Percentiles rank a stretch among this genome's conserved stretches.
These are phyloP conservation scores for Caerostris darwini DNA, from an alignment of 1,140 invertebrate genomes.

Conservation along the genomic window DNA sequence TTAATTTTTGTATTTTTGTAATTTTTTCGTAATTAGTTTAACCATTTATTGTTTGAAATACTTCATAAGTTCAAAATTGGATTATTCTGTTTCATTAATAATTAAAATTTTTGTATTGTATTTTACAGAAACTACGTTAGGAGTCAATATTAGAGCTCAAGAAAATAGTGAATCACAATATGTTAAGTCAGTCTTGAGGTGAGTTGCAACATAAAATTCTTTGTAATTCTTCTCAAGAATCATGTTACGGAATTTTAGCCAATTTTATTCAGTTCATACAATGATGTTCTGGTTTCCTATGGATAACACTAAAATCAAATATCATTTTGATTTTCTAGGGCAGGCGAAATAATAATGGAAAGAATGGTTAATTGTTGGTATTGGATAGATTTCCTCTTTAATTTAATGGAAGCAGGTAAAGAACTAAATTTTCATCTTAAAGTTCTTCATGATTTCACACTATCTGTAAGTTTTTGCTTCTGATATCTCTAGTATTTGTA, in stretches of 20 bases:
- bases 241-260: too few species aligned
- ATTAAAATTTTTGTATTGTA: background rate
- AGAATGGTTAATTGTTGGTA: slow-evolving; percentile 77
- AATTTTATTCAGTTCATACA: too few species aligned
- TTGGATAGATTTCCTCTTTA: slow-evolving; percentile 78
- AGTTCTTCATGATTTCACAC: slow-evolving; percentile 92
- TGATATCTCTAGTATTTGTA: too few species aligned
- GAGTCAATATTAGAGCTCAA: slow-evolving; percentile 87
- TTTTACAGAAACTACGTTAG: slow-evolving; percentile 90
- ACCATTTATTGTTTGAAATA: background rate
- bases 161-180: slow-evolving; percentile 87
- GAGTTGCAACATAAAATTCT: too few species aligned
- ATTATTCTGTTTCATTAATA: background rate
- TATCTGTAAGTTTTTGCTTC: slow-evolving; percentile 80
- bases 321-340: background rate
- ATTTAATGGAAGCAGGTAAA: slow-evolving; percentile 68
- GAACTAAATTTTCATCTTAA: slow-evolving; percentile 84
- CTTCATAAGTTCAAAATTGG: background rate
- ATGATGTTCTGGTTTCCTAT: too few species aligned
- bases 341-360: slow-evolving; percentile 82
- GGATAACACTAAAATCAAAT: too few species aligned
- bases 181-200: slow-evolving; percentile 84
- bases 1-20: background rate
- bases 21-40: background rate
- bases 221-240: too few species aligned